Conservation (phyloP, 2,113 vertebrate genomes). For the Brachypteracias leptosomus region DNA sequence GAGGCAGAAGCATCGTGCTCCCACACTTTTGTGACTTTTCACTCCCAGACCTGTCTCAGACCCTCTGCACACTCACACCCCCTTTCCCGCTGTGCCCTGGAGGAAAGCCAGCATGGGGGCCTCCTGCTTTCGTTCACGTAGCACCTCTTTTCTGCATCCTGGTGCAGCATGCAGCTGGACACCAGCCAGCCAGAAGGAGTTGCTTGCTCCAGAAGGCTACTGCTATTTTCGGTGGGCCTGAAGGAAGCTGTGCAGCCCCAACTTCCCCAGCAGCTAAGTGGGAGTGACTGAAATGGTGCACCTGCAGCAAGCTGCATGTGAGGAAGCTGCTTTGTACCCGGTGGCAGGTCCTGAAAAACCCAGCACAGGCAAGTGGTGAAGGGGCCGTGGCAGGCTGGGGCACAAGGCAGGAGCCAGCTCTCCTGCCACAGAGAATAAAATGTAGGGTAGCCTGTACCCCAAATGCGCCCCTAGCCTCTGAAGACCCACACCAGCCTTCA, state of each 20-base stretch:
- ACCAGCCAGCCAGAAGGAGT: neutral
- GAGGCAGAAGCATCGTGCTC: neutral
- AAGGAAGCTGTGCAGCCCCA: neutral
- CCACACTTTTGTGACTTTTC: neutral
- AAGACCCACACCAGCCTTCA: rapidly evolving
- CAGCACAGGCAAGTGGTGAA: neutral
- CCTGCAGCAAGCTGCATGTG: rapidly evolving
- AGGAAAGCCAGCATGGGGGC: rapidly evolving
- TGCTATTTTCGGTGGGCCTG: neutral
- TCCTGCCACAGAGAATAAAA: neutral
- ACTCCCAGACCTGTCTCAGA: rapidly evolving
- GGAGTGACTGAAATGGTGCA: rapidly evolving
- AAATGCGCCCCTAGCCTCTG: rapidly evolving
- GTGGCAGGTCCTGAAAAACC: neutral
- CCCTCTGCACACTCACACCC: neutral
- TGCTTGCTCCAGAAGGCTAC: neutral
- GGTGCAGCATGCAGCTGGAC: neutral
- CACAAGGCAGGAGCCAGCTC: neutral
- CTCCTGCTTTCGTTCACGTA: neutral
- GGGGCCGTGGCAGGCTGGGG: rapidly evolving
- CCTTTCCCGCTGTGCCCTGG: rapidly evolving
- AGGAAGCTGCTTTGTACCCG: neutral
- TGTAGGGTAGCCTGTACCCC: neutral
- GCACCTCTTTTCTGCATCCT: neutral
- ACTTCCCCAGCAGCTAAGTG: rapidly evolving